Percentiles rank a stretch among this genome's conserved stretches.
Conservation (phyloP, 2,797 vertebrate species). For the Pseudocheirus occidentalis region DNA sequence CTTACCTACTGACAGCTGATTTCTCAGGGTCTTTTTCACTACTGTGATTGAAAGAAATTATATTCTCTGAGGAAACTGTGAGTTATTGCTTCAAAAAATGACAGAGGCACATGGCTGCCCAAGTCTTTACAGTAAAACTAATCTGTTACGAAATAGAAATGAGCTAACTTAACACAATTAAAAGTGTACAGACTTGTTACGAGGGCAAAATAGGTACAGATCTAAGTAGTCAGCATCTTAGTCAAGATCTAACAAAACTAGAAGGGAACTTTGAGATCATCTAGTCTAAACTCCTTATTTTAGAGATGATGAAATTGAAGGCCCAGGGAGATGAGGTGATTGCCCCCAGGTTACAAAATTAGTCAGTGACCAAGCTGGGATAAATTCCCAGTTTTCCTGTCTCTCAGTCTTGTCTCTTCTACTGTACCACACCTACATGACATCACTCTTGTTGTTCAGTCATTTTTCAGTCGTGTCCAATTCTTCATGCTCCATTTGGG, state of each 20-base stretch:
- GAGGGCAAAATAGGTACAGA: constrained; percentile 21
- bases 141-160: constrained; percentile 16
- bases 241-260: neutral
- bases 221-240: fast-evolving
- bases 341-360: neutral
- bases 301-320: neutral
- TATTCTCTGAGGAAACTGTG: constrained; percentile 8
- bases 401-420: neutral
- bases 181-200: neutral
- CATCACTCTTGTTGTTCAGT: neutral
- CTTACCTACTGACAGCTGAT: neutral
- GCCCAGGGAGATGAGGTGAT: neutral
- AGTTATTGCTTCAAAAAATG: constrained; percentile 29
- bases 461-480: neutral
- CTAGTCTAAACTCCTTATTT: neutral
- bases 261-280: neutral
- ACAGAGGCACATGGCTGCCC: neutral
- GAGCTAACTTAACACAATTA: neutral
- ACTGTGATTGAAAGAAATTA: neutral
- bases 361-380: neutral
- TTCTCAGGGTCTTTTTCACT: neutral
- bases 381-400: neutral
- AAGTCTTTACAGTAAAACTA: constrained; percentile 5
- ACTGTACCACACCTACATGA: neutral
- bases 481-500: neutral